Conservation (phyloP, 1,140 invertebrate species). For the Colletes gigas region DNA sequence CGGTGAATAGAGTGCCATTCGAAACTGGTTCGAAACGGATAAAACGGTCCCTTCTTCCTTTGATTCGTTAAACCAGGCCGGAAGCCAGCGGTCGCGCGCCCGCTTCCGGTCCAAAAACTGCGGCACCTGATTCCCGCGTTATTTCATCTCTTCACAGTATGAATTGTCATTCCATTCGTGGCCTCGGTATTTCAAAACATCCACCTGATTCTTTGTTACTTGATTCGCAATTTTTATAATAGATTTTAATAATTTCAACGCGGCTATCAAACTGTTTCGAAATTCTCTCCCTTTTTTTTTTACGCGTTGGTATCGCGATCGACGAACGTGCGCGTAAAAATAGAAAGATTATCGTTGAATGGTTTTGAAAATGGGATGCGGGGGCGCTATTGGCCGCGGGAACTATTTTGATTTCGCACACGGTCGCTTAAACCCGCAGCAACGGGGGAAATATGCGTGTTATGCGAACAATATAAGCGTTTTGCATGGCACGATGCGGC, state of each 20-base stretch:
- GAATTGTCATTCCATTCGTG: conserved; percentile 26
- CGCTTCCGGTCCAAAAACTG: conserved; percentile 53
- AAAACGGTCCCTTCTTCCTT: conserved; percentile 54
- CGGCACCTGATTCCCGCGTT: conserved; percentile 39
- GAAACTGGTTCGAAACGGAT: conserved; percentile 36
- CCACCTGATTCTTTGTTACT: too few species aligned
- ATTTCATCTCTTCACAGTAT: conserved; percentile 44
- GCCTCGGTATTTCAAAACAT: too few species aligned
- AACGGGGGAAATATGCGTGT: not conserved
- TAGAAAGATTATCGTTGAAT: not conserved
- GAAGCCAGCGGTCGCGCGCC: conserved; percentile 52
- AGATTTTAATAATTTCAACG: too few species aligned
- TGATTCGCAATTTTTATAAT: too few species aligned
- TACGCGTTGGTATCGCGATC: conserved; percentile 48
- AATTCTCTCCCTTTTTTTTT: not conserved
- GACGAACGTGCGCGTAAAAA: conserved; percentile 26
- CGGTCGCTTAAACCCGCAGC: not conserved
- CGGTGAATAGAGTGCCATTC: conserved; percentile 34
- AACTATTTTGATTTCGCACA: not conserved
- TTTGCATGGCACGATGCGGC: not conserved
- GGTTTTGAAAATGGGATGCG: not conserved
- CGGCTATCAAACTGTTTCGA: too few species aligned
- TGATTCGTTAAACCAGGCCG: conserved; percentile 63
- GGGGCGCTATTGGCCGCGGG: too few species aligned
- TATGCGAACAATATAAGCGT: not conserved